These are phyloP conservation scores for Anadara kagoshimensis DNA, from an alignment of 1,140 invertebrate species.

Conservation along the genomic window DNA sequence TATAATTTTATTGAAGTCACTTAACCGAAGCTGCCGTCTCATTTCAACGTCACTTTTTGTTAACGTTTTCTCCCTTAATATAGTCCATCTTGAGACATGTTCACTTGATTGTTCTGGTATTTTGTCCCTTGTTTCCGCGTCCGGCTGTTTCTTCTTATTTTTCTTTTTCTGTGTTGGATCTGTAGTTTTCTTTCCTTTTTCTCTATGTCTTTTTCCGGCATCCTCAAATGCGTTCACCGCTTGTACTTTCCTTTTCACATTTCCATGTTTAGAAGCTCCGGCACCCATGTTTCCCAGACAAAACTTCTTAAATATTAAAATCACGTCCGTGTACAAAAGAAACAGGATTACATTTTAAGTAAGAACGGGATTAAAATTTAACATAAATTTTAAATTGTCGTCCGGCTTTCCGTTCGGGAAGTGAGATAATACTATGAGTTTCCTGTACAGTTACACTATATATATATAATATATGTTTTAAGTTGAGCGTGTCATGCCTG, in stretches of 20 bases:
- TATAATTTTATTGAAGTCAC: slow-evolving; percentile 49
- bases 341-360: too few relatives aligned
- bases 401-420: too few relatives aligned
- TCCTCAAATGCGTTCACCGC: slow-evolving; percentile 37
- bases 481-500: too few relatives aligned
- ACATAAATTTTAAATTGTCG: too few relatives aligned
- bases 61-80: slow-evolving; percentile 30
- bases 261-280: slow-evolving; percentile 32
- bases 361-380: too few relatives aligned
- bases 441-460: too few relatives aligned
- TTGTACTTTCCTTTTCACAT: slow-evolving; percentile 32
- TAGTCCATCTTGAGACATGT: slow-evolving; percentile 21
- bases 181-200: slow-evolving; percentile 26
- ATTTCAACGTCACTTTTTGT: slow-evolving; percentile 14
- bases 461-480: too few relatives aligned
- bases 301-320: too few relatives aligned
- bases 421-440: too few relatives aligned
- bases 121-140: not conserved
- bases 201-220: slow-evolving; percentile 33
- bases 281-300: slow-evolving; percentile 28
- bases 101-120: not conserved
- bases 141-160: slow-evolving; percentile 4
- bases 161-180: slow-evolving; percentile 6
- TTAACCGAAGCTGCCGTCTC: slow-evolving; percentile 26
- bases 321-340: too few relatives aligned